Percentiles rank a stretch among this genome's conserved stretches.
phyloP scores from a whole-genome alignment of 2,113 vertebrate species.

The Phyllostomus discolor region DNA sequence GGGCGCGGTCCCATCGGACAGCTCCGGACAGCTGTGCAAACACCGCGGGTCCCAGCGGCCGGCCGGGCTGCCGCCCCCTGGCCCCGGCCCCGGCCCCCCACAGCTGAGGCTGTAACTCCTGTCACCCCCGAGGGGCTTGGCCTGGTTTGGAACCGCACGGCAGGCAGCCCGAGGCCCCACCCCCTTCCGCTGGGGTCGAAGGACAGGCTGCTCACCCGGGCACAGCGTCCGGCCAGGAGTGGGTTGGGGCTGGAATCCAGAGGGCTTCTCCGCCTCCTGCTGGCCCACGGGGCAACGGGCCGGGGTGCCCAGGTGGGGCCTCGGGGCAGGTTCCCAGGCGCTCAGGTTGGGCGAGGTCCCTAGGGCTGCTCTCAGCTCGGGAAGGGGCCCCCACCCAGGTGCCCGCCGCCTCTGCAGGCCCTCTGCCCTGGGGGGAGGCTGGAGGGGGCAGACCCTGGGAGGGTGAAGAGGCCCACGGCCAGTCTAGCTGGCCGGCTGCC shows the following conservation, averaged over 20 bases:
- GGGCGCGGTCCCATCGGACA: rapidly evolving
- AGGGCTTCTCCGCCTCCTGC: neutral
- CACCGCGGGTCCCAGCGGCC: neutral
- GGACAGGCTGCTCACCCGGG: neutral
- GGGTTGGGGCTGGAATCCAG: neutral
- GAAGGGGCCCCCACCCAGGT: neutral
- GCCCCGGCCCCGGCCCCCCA: neutral
- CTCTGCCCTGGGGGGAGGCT: neutral
- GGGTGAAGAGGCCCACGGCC: neutral
- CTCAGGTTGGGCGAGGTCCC: neutral
- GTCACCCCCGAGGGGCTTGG: rapidly evolving
- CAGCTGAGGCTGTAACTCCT: neutral
- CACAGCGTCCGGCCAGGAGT: neutral
- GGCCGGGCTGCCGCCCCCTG: neutral
- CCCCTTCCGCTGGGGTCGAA: neutral
- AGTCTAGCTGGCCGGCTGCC: too few species aligned
- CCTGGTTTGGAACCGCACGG: neutral
- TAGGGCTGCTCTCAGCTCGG: neutral
- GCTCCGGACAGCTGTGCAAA: neutral
- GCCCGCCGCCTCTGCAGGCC: too few species aligned
- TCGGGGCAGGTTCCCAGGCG: neutral
- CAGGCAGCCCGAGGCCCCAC: neutral
- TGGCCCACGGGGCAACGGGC: neutral
- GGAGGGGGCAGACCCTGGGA: neutral
- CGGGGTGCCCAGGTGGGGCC: neutral